A percentile compares a stretch with the other conserved stretches of the same genome.
Conservation (phyloP, 2,888 invertebrate genomes). For the Eupithecia vulgata region DNA sequence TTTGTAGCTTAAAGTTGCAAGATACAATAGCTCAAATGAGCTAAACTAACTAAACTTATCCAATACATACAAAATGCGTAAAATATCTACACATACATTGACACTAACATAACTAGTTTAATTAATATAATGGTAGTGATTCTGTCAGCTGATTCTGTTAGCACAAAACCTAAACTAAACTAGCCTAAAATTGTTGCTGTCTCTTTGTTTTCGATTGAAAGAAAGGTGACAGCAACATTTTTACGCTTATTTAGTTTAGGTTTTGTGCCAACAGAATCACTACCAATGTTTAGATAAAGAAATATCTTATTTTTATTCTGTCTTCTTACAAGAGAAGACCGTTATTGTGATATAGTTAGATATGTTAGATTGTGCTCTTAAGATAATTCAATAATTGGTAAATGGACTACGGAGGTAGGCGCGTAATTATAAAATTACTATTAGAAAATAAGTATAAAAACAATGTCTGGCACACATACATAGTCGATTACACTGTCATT, state of each 20-base stretch:
- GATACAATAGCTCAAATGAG: too few species aligned
- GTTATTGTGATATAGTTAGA: neutral
- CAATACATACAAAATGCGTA: neutral
- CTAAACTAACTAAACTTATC: neutral
- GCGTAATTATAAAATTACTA: constrained; percentile 11
- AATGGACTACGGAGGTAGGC: constrained; percentile 31
- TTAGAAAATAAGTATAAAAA: constrained; percentile 14
- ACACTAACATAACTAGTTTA: neutral
- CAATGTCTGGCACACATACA: constrained; percentile 23
- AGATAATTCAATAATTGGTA: constrained; percentile 5
- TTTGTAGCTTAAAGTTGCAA: too few species aligned
- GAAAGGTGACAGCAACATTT: too few species aligned
- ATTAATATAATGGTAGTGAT: too few species aligned
- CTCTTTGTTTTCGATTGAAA: too few species aligned
- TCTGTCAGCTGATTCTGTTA: too few species aligned
- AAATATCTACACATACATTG: neutral
- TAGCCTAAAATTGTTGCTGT: too few species aligned
- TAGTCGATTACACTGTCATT: constrained; percentile 12
- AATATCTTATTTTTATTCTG: neutral
- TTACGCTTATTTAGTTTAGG: too few species aligned
- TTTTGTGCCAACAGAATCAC: too few species aligned
- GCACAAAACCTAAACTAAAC: too few species aligned
- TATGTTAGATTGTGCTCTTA: constrained; percentile 24
- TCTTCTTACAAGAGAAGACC: neutral
- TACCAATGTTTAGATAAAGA: neutral